Percentiles rank a stretch among this genome's conserved stretches.
Evolutionary conservation across 2,888 invertebrate genomes (phyloP).

Genomic region (Drosophila helvetica): DNA sequence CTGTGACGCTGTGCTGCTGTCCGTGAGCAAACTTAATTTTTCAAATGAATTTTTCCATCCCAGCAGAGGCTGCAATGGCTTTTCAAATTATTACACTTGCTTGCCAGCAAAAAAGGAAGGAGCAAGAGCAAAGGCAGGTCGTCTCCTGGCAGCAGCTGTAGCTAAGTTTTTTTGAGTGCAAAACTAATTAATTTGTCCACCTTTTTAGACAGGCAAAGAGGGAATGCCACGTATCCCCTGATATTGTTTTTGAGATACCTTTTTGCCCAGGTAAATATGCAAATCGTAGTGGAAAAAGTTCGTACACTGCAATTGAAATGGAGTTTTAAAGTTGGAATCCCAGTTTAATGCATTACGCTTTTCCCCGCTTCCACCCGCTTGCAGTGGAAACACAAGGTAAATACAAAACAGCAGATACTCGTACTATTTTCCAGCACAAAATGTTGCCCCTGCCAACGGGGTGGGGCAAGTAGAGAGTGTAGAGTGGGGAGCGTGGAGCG

Average conservation of each 20-base stretch:
- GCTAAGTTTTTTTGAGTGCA: slow-evolving; percentile 39
- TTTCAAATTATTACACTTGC: slow-evolving; percentile 51
- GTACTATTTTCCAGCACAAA: slow-evolving; percentile 17
- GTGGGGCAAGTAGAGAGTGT: not conserved
- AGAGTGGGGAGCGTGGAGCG: no score
- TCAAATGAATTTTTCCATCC: slow-evolving; percentile 61
- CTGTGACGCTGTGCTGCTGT: slow-evolving; percentile 18
- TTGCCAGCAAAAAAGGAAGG: not conserved
- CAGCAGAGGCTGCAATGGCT: slow-evolving; percentile 53
- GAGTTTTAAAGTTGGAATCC: slow-evolving; percentile 44
- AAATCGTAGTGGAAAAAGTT: slow-evolving; percentile 35
- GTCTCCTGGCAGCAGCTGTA: slow-evolving; percentile 58
- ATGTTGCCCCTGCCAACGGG: slow-evolving; percentile 35
- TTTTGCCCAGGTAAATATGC: slow-evolving; percentile 33
- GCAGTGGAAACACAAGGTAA: slow-evolving; percentile 38
- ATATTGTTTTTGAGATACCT: slow-evolving; percentile 34
- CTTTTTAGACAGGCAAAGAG: slow-evolving; percentile 15
- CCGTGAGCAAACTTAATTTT: slow-evolving; percentile 58
- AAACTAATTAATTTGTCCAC: slow-evolving; percentile 65
- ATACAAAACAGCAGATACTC: slow-evolving; percentile 33
- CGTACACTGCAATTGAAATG: slow-evolving; percentile 41
- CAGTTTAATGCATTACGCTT: slow-evolving; percentile 39
- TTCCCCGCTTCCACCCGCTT: slow-evolving; percentile 12
- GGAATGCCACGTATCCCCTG: slow-evolving; percentile 8
- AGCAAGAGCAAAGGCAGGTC: not conserved